Evolutionary conservation across 2,888 invertebrate genomes (phyloP), one percentile per base, ranked within the genome.

Genomic region (Drosophila parthenogenetica): DNA sequence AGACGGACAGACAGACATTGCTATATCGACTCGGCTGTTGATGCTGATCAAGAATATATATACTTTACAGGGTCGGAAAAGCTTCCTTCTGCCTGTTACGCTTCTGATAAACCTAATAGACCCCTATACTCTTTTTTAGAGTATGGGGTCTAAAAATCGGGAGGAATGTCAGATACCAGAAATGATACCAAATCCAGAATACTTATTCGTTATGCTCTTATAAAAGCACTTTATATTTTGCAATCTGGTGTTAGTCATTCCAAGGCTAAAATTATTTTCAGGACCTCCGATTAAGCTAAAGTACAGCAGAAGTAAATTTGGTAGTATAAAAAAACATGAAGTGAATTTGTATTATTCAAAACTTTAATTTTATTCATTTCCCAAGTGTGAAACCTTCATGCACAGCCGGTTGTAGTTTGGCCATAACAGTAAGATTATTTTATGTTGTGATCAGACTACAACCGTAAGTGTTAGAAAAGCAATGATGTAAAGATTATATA

Each of bases 161-260:
- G 2, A n/a, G 0, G 16, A 39, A 13, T 13, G 64, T 1, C 29
- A 65, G 1, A 29, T n/a, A n/a, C n/a, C 55, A 0, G 19, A 5
- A 25, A 64, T 7, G 66, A 73, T 11, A 14, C 35, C 1, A 59
- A 74, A 0, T 70, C 81, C 2, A 62, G 49, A 1, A 5, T 48
- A 0, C 14, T 83, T 0, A 69, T 81, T 63, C 65, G 67, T 0
- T 59, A 64, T 11, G 84, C 78, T 3, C 62, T 83, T 0, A n/a
- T 63, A 8, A 61, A 58, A 7, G 81, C 84, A 0, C 48, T 80
- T 0, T 1, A 22, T 0, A 29, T 60, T 3, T n/a, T 80, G 25
- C 53, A 81, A 7, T 14, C 58, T 1, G 77, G 45, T 5, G 40
- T n/a, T 10, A 45, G 46, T 1, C 43, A 37, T 0, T 60, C 37